Evolutionary conservation across 2,797 vertebrate species (phyloP).

Genomic region (Artibeus jamaicensis): DNA sequence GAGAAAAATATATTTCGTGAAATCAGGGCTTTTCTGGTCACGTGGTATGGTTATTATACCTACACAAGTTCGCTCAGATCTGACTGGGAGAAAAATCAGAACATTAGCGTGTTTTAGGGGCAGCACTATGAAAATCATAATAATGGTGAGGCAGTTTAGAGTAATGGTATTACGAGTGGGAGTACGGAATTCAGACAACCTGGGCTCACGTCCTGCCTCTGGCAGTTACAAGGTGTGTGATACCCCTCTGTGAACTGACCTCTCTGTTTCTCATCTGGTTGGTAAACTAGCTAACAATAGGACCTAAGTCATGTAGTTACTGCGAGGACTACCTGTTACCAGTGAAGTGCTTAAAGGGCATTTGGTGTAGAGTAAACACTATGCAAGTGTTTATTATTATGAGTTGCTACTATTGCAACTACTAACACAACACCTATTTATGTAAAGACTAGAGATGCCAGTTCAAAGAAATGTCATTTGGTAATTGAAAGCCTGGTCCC

Average conservation of each 20-base stretch:
- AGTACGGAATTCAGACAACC: background rate
- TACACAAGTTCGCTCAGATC: background rate
- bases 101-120: background rate
- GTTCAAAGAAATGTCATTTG: background rate
- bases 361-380: background rate
- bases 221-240: background rate
- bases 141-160: background rate
- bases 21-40: background rate
- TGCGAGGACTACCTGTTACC: background rate
- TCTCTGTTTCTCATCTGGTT: background rate
- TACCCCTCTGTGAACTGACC: background rate
- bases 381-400: background rate
- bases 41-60: background rate
- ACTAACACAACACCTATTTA: background rate
- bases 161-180: background rate
- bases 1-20: background rate
- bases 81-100: background rate
- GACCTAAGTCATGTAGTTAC: background rate
- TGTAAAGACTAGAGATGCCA: background rate
- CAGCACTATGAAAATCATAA: background rate
- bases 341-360: background rate
- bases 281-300: background rate
- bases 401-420: background rate
- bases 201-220: background rate
- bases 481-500: background rate